These are phyloP conservation scores for Clarias pachynema DNA, from an alignment of 2,797 vertebrate species.

Conservation along the genomic window DNA sequence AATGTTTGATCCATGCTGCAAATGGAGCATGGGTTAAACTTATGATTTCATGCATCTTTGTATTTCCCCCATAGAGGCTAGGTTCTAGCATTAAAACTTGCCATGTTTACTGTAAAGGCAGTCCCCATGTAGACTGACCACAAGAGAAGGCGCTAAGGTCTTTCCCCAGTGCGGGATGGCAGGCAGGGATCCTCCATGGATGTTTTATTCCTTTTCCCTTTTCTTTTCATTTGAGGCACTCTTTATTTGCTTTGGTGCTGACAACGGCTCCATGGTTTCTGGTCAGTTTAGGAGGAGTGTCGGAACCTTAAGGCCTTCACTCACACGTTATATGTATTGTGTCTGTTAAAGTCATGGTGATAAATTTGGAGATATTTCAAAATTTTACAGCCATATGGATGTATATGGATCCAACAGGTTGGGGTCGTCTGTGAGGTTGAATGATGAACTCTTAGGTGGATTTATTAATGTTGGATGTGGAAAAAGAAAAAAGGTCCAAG, in stretches of 20 bases:
- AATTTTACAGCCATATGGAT: constrained; percentile 32
- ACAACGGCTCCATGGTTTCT: constrained; percentile 45
- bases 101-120: constrained; percentile 54
- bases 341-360: constrained; percentile 28
- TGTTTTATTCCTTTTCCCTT: constrained; percentile 46
- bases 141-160: constrained; percentile 41
- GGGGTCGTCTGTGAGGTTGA: constrained; percentile 14
- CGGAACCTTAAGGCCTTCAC: constrained; percentile 26
- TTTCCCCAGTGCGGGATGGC: constrained; percentile 45
- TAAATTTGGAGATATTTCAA: constrained; percentile 43
- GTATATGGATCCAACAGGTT: constrained; percentile 11
- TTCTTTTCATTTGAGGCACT: constrained; percentile 39
- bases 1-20: constrained; percentile 40
- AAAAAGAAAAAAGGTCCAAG: constrained; percentile 44
- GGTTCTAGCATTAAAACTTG: constrained; percentile 44
- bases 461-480: constrained; percentile 45
- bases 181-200: constrained; percentile 31
- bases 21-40: constrained; percentile 38
- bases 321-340: constrained; percentile 19
- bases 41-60: constrained; percentile 71
- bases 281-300: constrained; percentile 33
- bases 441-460: constrained; percentile 23
- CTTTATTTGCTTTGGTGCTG: constrained; percentile 53
- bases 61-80: constrained; percentile 59
- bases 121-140: constrained; percentile 38